Base-by-base conservation (phyloP, 2,797 vertebrate species). In the Xiphorhynchus erythropygius region DNA sequence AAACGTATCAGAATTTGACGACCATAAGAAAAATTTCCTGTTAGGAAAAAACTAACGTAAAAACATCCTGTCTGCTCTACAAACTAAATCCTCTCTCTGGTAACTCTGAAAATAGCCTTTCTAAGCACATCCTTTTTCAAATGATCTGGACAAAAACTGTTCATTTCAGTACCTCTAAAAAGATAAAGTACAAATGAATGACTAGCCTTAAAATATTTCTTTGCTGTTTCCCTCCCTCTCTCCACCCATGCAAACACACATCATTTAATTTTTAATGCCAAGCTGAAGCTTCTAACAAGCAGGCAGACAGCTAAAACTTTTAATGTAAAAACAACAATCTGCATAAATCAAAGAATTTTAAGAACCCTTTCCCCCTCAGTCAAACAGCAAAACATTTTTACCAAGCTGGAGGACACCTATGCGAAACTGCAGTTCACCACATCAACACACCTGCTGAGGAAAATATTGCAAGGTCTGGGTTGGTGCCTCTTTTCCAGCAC, bases 401-500 rank as follows among this genome's bases (percentile, higher is more conserved):
- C 47, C 73, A 41, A 69, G 89, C 62, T 59, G 39, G 30, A 91
- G 73, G 57, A 68, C 57, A 56, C 28, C 82, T 21, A 18, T 41
- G 73, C 0, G 0, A 87, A 91, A 90, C 46, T 16, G 28, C 69
- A 11, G 35, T 8, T 32, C 80, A 69, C 59, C 85, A 50, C 56
- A 75, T 32, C 42, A 75, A 59, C 87, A 65, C 73, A 87, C 91
- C 89, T 52, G 59, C 62, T 18, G 47, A 89, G 83, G 91, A 75
- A 92, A 94, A 47, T 44, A 84, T 23, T 41, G 62, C 89, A 63
- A 93, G 89, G 28, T 47, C 71, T 69, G 82, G 47, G 55, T 21
- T 76, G 87, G 47, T 86, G 87, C 47, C 82, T 88, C 67, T 81
- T 91, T 84, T 92, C 91, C 89, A 79, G 85, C 47, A 32, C 47